Evolutionary conservation across 2,113 vertebrate species (phyloP), one percentile per base, ranked within the genome.

Genomic region (Saimiri boliviensis): DNA sequence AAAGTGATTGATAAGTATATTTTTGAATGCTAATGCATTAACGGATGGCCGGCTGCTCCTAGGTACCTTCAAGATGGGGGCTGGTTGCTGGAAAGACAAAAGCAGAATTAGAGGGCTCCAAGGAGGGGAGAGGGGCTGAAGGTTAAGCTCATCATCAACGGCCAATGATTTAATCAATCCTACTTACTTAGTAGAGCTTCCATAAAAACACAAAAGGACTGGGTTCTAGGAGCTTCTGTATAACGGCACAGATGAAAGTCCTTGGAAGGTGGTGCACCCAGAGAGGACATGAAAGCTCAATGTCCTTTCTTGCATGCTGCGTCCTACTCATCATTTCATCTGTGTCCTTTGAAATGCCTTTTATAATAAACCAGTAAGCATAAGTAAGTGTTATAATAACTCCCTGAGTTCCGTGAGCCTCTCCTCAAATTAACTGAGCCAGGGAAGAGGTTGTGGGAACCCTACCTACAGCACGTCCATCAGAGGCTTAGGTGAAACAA

Each of bases 291-390:
- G 16, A 19, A 68, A 77, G 14, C 42, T 5, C 14, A 45, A 32
- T 0, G 1, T 16, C 13, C 74, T 30, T 14, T 47, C 74, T 45
- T 3, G 2, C 27, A 5, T 2, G 27, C 42, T 27, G 0, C 17
- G 8, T 16, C 27, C 45, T 77, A 19, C 16, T 16, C 25, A 47
- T 47, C 14, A 14, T 45, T 47, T 77, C 42, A 47, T 30, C 27
- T 77, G 74, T 77, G 14, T 32, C 42, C 42, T 47, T 47, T 32
- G 27, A 30, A 47, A 77, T 47, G 16, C 30, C 42, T 45, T 47
- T 77, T 47, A 47, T 77, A 47, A 47, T 19, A 77, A 47, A 30
- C 42, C 12, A 32, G 42, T 32, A 77, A 77, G 47, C 74, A 10
- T 77, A 27, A 71, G 66, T 68, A 23, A 40, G 25, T 30, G 25